Conservation (phyloP, 2,888 invertebrate species). For the Aphidius colemani region DNA sequence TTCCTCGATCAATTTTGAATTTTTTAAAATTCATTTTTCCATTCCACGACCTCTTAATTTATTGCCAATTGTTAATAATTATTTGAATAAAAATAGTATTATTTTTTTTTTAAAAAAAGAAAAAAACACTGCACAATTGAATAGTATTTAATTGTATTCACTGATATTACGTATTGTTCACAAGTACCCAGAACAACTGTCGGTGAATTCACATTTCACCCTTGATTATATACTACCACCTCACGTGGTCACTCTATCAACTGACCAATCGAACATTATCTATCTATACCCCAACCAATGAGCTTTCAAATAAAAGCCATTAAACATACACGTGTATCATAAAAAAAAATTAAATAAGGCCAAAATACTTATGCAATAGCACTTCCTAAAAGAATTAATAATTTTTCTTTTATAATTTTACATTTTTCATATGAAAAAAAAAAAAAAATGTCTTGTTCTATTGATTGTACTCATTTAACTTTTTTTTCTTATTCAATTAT, state of each 20-base stretch:
- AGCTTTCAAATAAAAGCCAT: slow-evolving; percentile 38
- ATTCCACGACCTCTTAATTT: too few species aligned
- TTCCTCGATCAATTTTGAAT: too few species aligned
- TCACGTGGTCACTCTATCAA: slow-evolving; percentile 59
- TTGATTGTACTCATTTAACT: too few species aligned
- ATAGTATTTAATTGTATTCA: slow-evolving; percentile 9
- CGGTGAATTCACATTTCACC: slow-evolving; percentile 51
- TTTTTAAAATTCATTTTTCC: too few species aligned
- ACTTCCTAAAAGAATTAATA: slow-evolving; percentile 34
- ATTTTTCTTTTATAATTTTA: not conserved
- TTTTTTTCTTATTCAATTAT: too few species aligned
- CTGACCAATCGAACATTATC: slow-evolving; percentile 48
- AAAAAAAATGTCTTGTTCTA: too few species aligned
- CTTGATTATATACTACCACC: slow-evolving; percentile 56
- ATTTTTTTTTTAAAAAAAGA: too few species aligned
- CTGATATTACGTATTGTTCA: slow-evolving; percentile 35
- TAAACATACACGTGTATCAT: slow-evolving; percentile 50
- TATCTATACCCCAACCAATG: slow-evolving; percentile 46
- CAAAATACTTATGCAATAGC: slow-evolving; percentile 47
- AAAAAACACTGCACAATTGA: slow-evolving; percentile 16
- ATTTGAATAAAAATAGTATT: too few species aligned
- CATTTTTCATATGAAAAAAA: not conserved
- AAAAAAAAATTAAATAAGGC: slow-evolving; percentile 43
- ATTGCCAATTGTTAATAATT: too few species aligned
- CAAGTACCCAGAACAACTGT: slow-evolving; percentile 51